These are phyloP conservation scores for Ophion costatus DNA, from an alignment of 2,888 invertebrate species.

Conservation along the genomic window DNA sequence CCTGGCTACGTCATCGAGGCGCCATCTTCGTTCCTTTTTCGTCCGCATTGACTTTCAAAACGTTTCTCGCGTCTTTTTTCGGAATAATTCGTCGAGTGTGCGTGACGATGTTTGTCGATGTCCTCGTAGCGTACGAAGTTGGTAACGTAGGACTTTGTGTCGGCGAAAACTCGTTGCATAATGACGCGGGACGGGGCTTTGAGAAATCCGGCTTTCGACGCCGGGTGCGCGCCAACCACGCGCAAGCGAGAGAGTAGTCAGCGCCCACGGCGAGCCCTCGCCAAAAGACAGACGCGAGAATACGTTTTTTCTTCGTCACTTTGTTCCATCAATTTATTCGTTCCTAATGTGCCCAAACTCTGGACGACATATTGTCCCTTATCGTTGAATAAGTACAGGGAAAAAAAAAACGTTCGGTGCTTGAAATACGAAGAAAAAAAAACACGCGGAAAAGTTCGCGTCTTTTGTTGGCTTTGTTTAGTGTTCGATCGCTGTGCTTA, in stretches of 20 bases:
- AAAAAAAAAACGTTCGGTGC: too few relatives aligned
- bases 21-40: constrained; percentile 12
- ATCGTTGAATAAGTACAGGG: too few relatives aligned
- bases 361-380: too few relatives aligned
- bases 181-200: constrained; percentile 74
- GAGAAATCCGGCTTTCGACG: constrained; percentile 68
- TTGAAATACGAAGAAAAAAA: too few relatives aligned
- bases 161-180: constrained; percentile 78
- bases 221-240: constrained; percentile 42
- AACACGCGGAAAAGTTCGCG: too few relatives aligned
- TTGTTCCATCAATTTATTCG: not conserved
- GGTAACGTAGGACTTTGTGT: constrained; percentile 18
- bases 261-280: constrained; percentile 47
- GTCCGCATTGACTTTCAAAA: not conserved
- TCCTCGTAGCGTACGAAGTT: not conserved
- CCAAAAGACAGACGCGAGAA: not conserved
- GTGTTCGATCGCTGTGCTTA: too few relatives aligned
- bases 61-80: not conserved
- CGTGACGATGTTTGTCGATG: not conserved
- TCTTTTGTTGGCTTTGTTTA: too few relatives aligned
- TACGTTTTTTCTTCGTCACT: not conserved
- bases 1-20: not conserved
- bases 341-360: not conserved
- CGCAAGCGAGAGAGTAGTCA: constrained; percentile 22
- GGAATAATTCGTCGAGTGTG: not conserved